Evolutionary conservation across 1,140 invertebrate species (phyloP), one percentile per base, ranked within the genome.

Genomic region (Stegodyphus dumicola): DNA sequence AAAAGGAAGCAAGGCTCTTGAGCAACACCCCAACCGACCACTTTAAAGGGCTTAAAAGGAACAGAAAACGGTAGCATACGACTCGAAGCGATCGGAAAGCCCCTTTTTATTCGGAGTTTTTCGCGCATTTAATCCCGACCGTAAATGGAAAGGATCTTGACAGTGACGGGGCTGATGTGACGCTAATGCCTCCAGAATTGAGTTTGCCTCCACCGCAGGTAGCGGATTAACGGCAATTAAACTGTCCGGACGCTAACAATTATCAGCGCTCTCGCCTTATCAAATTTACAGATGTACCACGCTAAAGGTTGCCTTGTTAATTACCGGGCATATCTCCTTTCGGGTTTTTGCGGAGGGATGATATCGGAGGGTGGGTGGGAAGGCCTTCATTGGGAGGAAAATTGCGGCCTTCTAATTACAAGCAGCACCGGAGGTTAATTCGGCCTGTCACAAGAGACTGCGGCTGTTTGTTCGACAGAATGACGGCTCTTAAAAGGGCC

Each of bases 201-300:
- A 83, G 71, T 83, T 83, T 83, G 64, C 54, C 54, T 56, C 67
- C 33, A 81, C 78, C 78, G 48, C 78, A 81, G 81, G 73, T 70
- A 76, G 65, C 74, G 81, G 81, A 85, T 85, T 85, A 85, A 85
- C 73, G 51, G 81, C 81, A 85, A 85, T 85, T 85, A 85, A 85
- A 85, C 81, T 85, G 81, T 85, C 81, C 81, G 73, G 66, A 77
- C 80, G 73, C 64, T 70, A 76, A 77, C 81, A 76, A 85, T 77
- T 76, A 85, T 85, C 74, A 85, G 71, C 64, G 81, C 81, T 48
- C 51, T 60, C 33, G 56, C 79, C 70, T 85, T 73, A 85, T 85
- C 81, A 85, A 85, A 85, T 85, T 85, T 85, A 69, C 73, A 85
- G 65, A 85, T 60, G 81, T 48, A 69, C 49, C 52, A 76, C 70